phyloP scores from a whole-genome alignment of 2,797 vertebrate genomes.

The Odontamblyopus lacepedii region DNA sequence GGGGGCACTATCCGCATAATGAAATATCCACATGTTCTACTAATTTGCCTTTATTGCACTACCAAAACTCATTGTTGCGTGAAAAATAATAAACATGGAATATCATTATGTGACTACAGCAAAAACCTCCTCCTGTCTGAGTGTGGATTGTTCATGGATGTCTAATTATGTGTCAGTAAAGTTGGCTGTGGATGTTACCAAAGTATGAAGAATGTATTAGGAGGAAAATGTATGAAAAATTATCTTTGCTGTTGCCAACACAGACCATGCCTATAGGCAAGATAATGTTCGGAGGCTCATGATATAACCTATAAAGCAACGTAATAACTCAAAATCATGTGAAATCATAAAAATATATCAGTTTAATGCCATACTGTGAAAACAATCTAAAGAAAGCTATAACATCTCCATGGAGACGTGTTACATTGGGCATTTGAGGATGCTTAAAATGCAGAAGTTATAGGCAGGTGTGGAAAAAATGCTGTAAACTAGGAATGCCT shows the following conservation, averaged over 20 bases:
- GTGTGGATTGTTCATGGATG: slow-evolving; percentile 51
- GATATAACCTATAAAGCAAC: no score
- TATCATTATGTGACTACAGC: slow-evolving; percentile 57
- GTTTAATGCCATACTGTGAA: no score
- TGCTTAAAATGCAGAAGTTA: not conserved
- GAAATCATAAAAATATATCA: no score
- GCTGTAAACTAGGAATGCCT: no score
- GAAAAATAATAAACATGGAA: slow-evolving; percentile 63
- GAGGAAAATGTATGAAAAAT: no score
- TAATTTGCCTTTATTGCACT: slow-evolving; percentile 62
- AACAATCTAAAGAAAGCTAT: not conserved
- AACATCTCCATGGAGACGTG: not conserved
- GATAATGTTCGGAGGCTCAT: no score
- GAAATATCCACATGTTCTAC: slow-evolving; percentile 55
- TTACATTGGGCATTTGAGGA: not conserved
- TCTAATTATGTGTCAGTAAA: slow-evolving; percentile 47
- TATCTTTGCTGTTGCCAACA: no score
- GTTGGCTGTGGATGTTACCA: no score
- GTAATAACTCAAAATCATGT: no score
- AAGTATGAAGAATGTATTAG: no score
- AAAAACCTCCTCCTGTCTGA: slow-evolving; percentile 37
- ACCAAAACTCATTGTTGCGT: slow-evolving; percentile 57
- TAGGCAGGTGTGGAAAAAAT: no score
- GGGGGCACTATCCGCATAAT: slow-evolving; percentile 59
- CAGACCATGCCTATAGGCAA: no score